phyloP scores from a whole-genome alignment of 2,888 invertebrate species.

The Alentia gelatinosa region DNA sequence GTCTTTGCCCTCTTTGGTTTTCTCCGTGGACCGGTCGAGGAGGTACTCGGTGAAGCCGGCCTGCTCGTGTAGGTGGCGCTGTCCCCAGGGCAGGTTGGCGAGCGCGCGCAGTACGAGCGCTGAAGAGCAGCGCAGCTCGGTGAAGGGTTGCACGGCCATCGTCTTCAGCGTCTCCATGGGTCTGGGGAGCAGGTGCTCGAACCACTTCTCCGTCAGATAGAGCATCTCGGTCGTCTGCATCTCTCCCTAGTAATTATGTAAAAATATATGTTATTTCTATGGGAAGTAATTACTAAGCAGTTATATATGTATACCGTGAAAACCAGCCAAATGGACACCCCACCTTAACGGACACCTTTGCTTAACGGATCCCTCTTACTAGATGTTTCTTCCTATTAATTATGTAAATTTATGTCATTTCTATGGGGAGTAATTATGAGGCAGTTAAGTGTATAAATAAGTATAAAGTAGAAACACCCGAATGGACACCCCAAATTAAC shows the following conservation, averaged over 20 bases:
- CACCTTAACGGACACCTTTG: too few species aligned
- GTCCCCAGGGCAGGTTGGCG: slow-evolving; percentile 89
- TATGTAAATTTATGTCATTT: too few species aligned
- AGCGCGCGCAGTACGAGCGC: slow-evolving; percentile 85
- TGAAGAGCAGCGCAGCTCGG: slow-evolving; percentile 88
- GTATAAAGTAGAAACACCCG: too few species aligned
- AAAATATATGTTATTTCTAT: too few species aligned
- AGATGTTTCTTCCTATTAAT: too few species aligned
- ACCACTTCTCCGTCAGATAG: slow-evolving; percentile 84
- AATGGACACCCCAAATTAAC: too few species aligned
- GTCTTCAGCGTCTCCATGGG: slow-evolving; percentile 85
- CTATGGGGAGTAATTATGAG: too few species aligned
- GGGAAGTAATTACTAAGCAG: too few species aligned
- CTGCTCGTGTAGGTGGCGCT: slow-evolving; percentile 86
- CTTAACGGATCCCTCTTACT: too few species aligned
- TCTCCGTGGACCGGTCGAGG: slow-evolving; percentile 87
- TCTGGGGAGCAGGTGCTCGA: slow-evolving; percentile 81
- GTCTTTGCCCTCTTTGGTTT: slow-evolving; percentile 87
- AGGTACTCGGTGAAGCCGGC: slow-evolving; percentile 90
- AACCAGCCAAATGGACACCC: too few species aligned
- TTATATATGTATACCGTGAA: too few species aligned
- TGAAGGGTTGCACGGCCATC: slow-evolving; percentile 89
- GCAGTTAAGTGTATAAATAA: too few species aligned
- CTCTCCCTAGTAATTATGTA: slow-evolving; percentile 75
- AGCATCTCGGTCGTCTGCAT: slow-evolving; percentile 82